These are phyloP conservation scores for Carcina quercana DNA, from an alignment of 2,888 invertebrate species.

Conservation along the genomic window DNA sequence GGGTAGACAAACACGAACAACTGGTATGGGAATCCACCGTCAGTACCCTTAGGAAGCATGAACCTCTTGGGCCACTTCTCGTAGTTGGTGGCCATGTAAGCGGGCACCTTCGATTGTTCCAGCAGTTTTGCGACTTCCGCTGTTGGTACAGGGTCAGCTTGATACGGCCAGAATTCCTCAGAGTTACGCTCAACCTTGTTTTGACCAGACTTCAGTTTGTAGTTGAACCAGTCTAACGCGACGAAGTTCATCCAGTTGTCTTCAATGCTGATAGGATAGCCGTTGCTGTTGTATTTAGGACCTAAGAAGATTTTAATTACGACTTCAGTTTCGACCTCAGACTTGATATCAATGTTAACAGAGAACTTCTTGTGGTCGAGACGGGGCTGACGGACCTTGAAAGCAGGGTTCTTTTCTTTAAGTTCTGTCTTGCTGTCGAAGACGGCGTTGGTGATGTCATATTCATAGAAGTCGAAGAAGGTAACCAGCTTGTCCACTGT, in stretches of 20 bases:
- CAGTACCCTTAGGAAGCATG: slow-evolving; percentile 81
- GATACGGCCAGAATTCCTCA: slow-evolving; percentile 75
- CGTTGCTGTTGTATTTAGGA: slow-evolving; percentile 74
- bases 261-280: slow-evolving; percentile 60
- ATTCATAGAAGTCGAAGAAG: slow-evolving; percentile 75
- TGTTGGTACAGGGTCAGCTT: slow-evolving; percentile 77
- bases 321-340: slow-evolving; percentile 53
- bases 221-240: slow-evolving; percentile 39
- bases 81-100: slow-evolving; percentile 67
- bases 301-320: slow-evolving; percentile 75
- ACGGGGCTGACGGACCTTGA: slow-evolving; percentile 78
- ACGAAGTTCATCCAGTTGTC: slow-evolving; percentile 59
- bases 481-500: slow-evolving; percentile 71
- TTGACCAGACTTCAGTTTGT: slow-evolving; percentile 74
- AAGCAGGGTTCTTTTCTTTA: slow-evolving; percentile 42
- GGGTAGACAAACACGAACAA: slow-evolving; percentile 78
- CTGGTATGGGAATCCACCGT: slow-evolving; percentile 78
- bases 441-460: slow-evolving; percentile 74
- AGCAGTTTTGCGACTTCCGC: slow-evolving; percentile 75
- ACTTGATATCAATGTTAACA: slow-evolving; percentile 53
- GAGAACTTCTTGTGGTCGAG: slow-evolving; percentile 71
- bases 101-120: slow-evolving; percentile 63
- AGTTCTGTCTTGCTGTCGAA: slow-evolving; percentile 38
- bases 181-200: slow-evolving; percentile 80
- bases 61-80: slow-evolving; percentile 80